Evolutionary conservation across 2,113 vertebrate species (phyloP), one percentile per base, ranked within the genome.

Genomic region (Chaenogobius annularis): DNA sequence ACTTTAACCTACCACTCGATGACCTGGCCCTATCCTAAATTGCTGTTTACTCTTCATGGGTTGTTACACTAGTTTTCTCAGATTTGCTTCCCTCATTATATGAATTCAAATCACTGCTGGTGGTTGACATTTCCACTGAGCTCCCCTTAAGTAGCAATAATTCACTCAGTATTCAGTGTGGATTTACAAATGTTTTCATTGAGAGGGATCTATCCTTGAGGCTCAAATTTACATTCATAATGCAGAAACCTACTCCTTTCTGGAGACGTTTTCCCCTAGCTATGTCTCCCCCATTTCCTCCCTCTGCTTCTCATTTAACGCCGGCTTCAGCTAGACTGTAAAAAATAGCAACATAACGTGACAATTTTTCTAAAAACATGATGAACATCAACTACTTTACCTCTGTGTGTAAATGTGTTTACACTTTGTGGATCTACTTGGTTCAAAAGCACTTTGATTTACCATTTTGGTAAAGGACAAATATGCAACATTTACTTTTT

Each of bases 291-390:
- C 59, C 65, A 84, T 82, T 87, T 84, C 64, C 66, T 79, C 71
- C 31, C 69, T 70, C 74, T 46, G 74, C 63, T 65, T 73, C 44
- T 77, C 75, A 77, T 83, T 84, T 83, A 77, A 67, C 79, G 84
- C 76, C 72, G 0, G 37, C 68, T 79, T 56, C 40, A 48, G 73
- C 69, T 8, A 56, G 74, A 3, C 61, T 81, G 62, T 20, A 69
- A 79, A 77, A 74, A 81, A 79, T 73, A 75, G 50, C 40, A 82
- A 83, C 64, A 80, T 76, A 77, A 86, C 55, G 65, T 86, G 88
- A 83, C 77, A 71, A 70, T 84, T 85, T 88, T 75, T 86, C 85
- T 69, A 50, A 73, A n/a, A 40, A 85, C 89, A 80, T 84, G 80
- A 87, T 69, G 22, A 82, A 88, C 82, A 83, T 72, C 70, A 75